Base-by-base conservation (phyloP, 1,140 invertebrate species). In the Steinernema khuongi region DNA sequence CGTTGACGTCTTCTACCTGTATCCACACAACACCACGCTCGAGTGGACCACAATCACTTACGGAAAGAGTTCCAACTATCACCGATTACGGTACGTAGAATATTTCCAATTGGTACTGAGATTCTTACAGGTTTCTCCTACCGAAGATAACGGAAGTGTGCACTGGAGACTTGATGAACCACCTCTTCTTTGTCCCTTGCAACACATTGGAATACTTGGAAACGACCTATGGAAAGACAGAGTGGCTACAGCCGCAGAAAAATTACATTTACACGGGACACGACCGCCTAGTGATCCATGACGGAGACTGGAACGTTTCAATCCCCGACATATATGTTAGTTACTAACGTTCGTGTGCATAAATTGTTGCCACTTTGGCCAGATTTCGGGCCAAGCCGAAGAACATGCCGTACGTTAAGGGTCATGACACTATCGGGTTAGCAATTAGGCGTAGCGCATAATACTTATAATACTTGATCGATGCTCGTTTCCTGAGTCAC, bases 181-280 rank as follows among this genome's bases (percentile, higher is more conserved):
- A 69, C 28, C 68, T 69, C 31, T 69, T 69, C 68, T 41, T 32
- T 29, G 68, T 69, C 31, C 68, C 68, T 29, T 69, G 68, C 22
- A 69, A 69, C 68, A 41, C 33, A 7, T n/a, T 32, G 11, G 68
- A 31, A 30, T 4, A 11, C 33, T 4, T 69, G 11, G 11, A 69
- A 30, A n/a, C 68, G 4, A 41, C 30, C 33, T 69, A 69, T 22
- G 68, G 68, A 4, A 60, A 60, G 19, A 60, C 7, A 14, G 50
- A 60, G 4, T 60, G 50, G 50, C 11, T 60, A 4, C 4, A 60
- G 22, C 50, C 50, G 26, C 50, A 60, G 26, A 4, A 14, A 2
- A 26, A 60, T 4, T 60, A 60, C 50, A 26, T 22, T 22, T 60
- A 60, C 50, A 22, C 19, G 11, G 50, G 50, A 11, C 11, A 60